phyloP scores from a whole-genome alignment of 1,140 invertebrate species.

The Tribolium madens region DNA sequence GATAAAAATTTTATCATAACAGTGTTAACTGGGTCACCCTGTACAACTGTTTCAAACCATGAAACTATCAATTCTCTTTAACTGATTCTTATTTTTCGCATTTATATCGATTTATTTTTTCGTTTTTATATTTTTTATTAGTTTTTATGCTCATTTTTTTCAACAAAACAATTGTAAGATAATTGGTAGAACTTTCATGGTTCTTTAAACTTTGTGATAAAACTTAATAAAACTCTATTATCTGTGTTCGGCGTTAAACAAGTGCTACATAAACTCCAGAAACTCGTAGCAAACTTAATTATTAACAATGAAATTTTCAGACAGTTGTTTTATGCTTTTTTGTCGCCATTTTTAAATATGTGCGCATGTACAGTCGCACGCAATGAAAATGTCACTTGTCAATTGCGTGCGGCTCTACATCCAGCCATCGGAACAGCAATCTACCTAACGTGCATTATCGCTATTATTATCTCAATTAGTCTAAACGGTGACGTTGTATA shows the following conservation, averaged over 20 bases:
- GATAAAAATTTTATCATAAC: too few relatives aligned
- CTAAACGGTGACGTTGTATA: conserved; percentile 9
- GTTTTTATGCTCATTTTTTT: neutral
- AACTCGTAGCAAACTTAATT: neutral
- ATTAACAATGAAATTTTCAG: neutral
- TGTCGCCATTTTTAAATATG: neutral
- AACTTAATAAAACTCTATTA: too few relatives aligned
- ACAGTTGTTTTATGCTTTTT: neutral
- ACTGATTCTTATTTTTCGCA: neutral
- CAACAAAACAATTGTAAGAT: neutral
- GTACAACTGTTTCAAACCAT: neutral
- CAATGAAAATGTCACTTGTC: neutral
- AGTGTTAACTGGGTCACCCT: too few relatives aligned
- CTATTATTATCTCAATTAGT: conserved; percentile 10
- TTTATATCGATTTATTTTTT: neutral
- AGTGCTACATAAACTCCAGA: neutral
- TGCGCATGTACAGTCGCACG: neutral
- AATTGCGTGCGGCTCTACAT: neutral
- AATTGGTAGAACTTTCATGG: neutral
- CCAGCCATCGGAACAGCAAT: neutral
- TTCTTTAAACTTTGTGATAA: neutral
- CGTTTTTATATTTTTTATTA: neutral
- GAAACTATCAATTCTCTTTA: neutral
- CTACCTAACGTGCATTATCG: neutral
- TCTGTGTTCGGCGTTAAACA: too few relatives aligned